Evolutionary conservation across 2,888 invertebrate species (phyloP).

Genomic region (Melangyna quadrimaculata): DNA sequence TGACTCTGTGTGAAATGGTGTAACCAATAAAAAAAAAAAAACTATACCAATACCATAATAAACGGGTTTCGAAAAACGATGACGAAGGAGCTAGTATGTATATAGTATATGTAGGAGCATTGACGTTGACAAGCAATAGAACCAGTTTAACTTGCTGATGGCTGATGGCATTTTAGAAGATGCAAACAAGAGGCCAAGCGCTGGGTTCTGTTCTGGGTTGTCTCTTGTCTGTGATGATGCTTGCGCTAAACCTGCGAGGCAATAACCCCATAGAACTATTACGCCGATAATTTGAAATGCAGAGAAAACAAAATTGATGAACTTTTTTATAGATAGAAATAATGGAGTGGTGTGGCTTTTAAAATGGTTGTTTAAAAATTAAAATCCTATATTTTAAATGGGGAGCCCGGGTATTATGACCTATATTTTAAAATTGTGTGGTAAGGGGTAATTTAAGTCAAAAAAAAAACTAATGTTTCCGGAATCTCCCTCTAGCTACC

Average conservation of each 20-base stretch:
- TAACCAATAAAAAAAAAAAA: background rate
- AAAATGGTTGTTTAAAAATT: too few relatives aligned
- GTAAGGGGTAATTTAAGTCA: too few relatives aligned
- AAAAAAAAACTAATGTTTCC: too few relatives aligned
- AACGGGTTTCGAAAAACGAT: background rate
- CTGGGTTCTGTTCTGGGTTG: background rate
- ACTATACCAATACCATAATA: background rate
- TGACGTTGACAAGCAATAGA: background rate
- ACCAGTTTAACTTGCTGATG: constrained; percentile 18
- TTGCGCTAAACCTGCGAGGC: constrained; percentile 2
- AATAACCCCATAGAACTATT: constrained; percentile 4
- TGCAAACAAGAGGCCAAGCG: constrained; percentile 20
- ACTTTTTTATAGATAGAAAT: too few relatives aligned
- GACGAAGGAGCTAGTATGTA: background rate
- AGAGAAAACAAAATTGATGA: background rate
- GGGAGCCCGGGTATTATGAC: too few relatives aligned
- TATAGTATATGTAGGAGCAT: background rate
- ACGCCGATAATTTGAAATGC: background rate
- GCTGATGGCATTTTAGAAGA: background rate
- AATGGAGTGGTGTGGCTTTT: too few relatives aligned
- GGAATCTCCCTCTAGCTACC: too few relatives aligned
- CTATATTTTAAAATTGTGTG: too few relatives aligned
- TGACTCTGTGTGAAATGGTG: background rate
- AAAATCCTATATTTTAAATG: too few relatives aligned
- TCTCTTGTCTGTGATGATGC: background rate